Percentiles rank a stretch among this genome's conserved stretches.
Evolutionary conservation across 2,797 vertebrate genomes (phyloP).

Genomic region (Alcedo quadribrachys): DNA sequence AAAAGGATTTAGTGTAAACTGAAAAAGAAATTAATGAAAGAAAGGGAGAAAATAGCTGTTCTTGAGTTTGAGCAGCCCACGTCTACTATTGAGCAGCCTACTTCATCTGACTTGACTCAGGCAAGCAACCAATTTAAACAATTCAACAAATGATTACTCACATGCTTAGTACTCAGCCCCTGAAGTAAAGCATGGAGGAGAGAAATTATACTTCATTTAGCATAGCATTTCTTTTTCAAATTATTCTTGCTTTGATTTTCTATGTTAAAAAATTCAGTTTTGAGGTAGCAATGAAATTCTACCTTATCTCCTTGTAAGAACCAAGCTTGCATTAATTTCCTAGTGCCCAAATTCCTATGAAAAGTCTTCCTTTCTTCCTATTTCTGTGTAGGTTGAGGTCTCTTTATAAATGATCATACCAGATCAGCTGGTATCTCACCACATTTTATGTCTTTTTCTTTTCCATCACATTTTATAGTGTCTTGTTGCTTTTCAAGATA

Average conservation of each 20-base stretch:
- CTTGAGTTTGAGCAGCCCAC: background rate
- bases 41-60: constrained; percentile 7
- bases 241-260: background rate
- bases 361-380: background rate
- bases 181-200: background rate
- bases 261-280: background rate
- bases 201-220: background rate
- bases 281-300: background rate
- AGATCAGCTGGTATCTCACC: background rate
- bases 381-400: background rate
- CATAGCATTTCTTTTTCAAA: background rate
- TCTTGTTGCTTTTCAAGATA: background rate
- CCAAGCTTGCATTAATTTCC: background rate
- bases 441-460: background rate
- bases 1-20: constrained; percentile 3
- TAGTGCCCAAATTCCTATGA: background rate
- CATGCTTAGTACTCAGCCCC: background rate
- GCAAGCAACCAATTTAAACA: background rate
- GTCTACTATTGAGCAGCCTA: background rate
- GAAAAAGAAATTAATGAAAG: constrained; percentile 8
- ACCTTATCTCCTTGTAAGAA: background rate
- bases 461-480: background rate
- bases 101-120: constrained; percentile 10
- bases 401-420: background rate
- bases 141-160: background rate